A percentile compares a stretch with the other conserved stretches of the same genome.
These are phyloP conservation scores for Otolemur crassicaudatus DNA, from an alignment of 2,797 vertebrate genomes.

Conservation along the genomic window DNA sequence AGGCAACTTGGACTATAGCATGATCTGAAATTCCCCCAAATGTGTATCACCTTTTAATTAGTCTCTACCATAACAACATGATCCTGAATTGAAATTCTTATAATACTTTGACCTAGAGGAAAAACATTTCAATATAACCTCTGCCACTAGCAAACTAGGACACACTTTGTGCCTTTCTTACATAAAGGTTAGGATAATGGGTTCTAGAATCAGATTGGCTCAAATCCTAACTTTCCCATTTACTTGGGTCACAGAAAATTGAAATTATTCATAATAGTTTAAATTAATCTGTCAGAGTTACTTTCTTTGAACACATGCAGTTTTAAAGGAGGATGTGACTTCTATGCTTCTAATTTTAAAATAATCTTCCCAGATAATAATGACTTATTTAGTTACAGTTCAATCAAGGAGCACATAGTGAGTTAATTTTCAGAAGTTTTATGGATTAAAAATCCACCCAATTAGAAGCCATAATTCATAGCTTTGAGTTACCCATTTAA, in stretches of 20 bases:
- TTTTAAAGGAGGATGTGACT: background rate
- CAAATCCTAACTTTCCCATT: background rate
- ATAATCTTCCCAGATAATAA: background rate
- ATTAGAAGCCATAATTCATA: background rate
- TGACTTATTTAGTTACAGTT: background rate
- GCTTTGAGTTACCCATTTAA: background rate
- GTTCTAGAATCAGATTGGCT: background rate
- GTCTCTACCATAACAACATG: background rate
- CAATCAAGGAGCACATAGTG: background rate
- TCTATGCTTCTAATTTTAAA: constrained; percentile 35
- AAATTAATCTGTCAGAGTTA: background rate
- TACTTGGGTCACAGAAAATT: background rate
- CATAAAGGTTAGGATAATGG: background rate
- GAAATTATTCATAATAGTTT: background rate
- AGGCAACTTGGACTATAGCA: background rate
- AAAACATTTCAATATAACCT: background rate
- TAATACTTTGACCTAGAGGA: background rate
- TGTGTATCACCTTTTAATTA: background rate
- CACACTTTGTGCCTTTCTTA: background rate
- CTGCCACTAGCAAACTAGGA: background rate
- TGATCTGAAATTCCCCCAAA: background rate
- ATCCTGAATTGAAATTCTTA: background rate
- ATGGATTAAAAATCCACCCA: background rate
- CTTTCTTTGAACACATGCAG: background rate
- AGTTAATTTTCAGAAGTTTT: background rate